Evolutionary conservation across 1,140 invertebrate genomes (phyloP), one percentile per base, ranked within the genome.

Genomic region (Monochamus saltuarius): DNA sequence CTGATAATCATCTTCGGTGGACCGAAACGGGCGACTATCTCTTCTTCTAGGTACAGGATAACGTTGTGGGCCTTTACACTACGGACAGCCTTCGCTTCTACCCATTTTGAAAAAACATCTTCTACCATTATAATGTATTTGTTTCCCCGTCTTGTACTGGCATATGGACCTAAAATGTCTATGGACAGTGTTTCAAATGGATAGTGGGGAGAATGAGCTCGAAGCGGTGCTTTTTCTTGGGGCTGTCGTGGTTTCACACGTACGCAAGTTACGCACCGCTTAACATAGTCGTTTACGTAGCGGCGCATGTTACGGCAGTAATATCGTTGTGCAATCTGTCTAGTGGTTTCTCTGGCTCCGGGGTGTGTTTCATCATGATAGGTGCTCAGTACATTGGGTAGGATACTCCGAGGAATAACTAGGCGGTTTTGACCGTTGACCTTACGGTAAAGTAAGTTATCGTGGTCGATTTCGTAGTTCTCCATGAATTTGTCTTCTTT

Each of bases 161-260:
- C 11, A 11, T 52, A 52, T n/a, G 50, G 50, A 3, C 50, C 50
- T 34, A 52, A 29, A 9, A 52, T 11, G 36, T 52, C 50, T 1
- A 52, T 35, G 0, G n/a, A 14, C 7, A 38, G 7, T 34, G 35
- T 17, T 39, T 52, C 83, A 83, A 35, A 59, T 17, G 53, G 53
- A 16, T 29, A 7, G 14, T 29, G 10, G 7, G 37, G 40, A 17
- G 7, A n/a, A 46, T 54, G 52, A 16, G 42, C 9, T 0, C 13
- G 9, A 11, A 43, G 13, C 14, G 42, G 42, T 2, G 42, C 42
- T 4, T 16, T 9, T 2, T 2, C 9, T n/a, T 43, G 42, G 7
- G 7, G 2, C 8, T 40, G 39, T n/a, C 39, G 2, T 8, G 11
- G 39, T 16, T 40, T 40, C 2, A 16, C 14, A 2, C 4, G 2